These are phyloP conservation scores for Ophthalmolycus amberensis DNA, from an alignment of 2,113 vertebrate genomes.

Conservation along the genomic window DNA sequence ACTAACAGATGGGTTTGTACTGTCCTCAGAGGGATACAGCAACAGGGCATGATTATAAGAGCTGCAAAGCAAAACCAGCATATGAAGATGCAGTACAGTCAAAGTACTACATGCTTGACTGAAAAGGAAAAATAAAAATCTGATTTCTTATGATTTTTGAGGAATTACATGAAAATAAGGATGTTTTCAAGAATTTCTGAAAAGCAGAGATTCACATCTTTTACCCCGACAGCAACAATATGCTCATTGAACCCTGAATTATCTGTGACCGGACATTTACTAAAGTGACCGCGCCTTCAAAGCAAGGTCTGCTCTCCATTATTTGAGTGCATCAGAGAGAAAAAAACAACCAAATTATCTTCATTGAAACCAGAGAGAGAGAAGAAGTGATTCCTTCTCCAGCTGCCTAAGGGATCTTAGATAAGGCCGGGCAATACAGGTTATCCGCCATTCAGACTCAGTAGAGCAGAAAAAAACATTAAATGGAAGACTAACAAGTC, in stretches of 20 bases:
- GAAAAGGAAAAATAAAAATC: not conserved
- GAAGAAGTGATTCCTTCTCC: slow-evolving; percentile 51
- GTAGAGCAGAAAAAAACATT: slow-evolving; percentile 75
- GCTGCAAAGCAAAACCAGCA: not conserved
- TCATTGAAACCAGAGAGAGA: slow-evolving; percentile 49
- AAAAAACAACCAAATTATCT: slow-evolving; percentile 42
- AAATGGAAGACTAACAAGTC: slow-evolving; percentile 53
- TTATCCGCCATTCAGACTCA: slow-evolving; percentile 67
- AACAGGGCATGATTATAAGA: slow-evolving; percentile 3
- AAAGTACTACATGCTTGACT: not conserved
- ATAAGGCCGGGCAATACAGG: slow-evolving; percentile 22
- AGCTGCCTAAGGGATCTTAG: slow-evolving; percentile 48
- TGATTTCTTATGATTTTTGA: not conserved
- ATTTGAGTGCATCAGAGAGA: slow-evolving; percentile 38
- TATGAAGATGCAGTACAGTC: not conserved
- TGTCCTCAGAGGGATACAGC: slow-evolving; percentile 15
- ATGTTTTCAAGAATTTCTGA: slow-evolving; percentile 19
- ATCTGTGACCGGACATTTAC: slow-evolving; percentile 39
- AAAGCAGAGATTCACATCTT: slow-evolving; percentile 29
- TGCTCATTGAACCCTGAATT: slow-evolving; percentile 39
- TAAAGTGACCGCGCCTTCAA: slow-evolving; percentile 33
- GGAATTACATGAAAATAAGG: not conserved
- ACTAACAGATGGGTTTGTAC: slow-evolving; percentile 58
- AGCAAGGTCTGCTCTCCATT: slow-evolving; percentile 53
- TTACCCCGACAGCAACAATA: not conserved